Base-by-base conservation (phyloP, 2,888 invertebrate species). In the Scaptodrosophila latifasciaeformis region DNA sequence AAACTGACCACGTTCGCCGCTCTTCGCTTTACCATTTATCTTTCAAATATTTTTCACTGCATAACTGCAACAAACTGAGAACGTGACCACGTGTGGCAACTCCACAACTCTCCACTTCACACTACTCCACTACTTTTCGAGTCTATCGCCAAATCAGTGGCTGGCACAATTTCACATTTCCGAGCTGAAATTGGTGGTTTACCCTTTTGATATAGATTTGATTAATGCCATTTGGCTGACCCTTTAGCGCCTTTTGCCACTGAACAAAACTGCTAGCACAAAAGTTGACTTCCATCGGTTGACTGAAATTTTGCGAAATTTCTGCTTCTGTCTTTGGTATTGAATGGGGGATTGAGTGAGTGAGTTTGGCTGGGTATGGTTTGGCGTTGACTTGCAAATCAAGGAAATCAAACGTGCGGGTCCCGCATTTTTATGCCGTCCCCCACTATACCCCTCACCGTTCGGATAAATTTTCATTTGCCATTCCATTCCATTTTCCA, bases 401-500 rank as follows among this genome's bases (percentile, higher is more conserved):
- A 72, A 66, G 64, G 54, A 52, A 68, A 60, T 71, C 71, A 59
- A 62, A 71, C 72, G 76, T 72, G 76, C 78, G 75, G 72, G 72
- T 47, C 67, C 66, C 66, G 61, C 65, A 66, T 61, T 48, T 31
- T 15, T 45, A 47, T 7, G 5, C 19, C 30, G 21, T 31, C 13
- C 59, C 50, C 49, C 31, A 45, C 49, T 43, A 29, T 17, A 13
- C 53, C 21, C 6, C 27, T 24, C 46, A 30, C 13, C 15, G 39
- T 12, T 24, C 12, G 54, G 59, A 63, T 57, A 53, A 49, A 44
- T 15, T 30, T 15, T n/a, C 12, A 21, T 40, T 19, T 40, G 18
- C 7, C n/a, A 65, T 70, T 75, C 60, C 72, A 70, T 76, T 74
- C 62, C 62, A 76, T 75, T 75, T 74, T 77, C 71, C 75, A 72